Percentiles rank a stretch among this genome's conserved stretches.
Evolutionary conservation across 2,113 vertebrate species (phyloP).

Genomic region (Istiophorus platypterus): DNA sequence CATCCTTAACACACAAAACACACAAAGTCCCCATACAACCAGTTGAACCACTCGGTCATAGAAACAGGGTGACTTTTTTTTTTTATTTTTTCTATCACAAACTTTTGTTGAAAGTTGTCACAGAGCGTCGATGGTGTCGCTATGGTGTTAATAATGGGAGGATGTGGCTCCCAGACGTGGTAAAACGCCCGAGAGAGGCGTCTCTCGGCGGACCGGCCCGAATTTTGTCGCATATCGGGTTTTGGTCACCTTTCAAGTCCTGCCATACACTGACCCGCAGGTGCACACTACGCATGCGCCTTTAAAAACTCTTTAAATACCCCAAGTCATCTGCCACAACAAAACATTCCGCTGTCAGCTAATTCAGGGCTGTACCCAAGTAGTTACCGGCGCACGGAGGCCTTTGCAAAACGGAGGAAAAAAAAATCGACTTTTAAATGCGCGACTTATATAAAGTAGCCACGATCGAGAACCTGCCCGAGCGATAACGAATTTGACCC

Average conservation of each 20-base stretch:
- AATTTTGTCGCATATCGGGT: constrained; percentile 78
- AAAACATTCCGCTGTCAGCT: constrained; percentile 82
- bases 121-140: not conserved
- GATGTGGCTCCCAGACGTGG: too few relatives aligned
- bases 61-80: constrained; percentile 9
- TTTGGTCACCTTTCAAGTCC: constrained; percentile 75
- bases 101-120: constrained; percentile 12
- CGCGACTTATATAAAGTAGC: constrained; percentile 53
- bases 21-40: constrained; percentile 7
- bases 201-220: constrained; percentile 5
- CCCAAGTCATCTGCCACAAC: constrained; percentile 85
- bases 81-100: too few relatives aligned
- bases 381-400: constrained; percentile 43
- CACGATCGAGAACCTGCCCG: constrained; percentile 31
- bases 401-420: constrained; percentile 33
- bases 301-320: constrained; percentile 82
- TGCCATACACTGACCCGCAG: constrained; percentile 75
- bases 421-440: constrained; percentile 61
- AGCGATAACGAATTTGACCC: constrained; percentile 68
- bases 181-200: not conserved
- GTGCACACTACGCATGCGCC: constrained; percentile 79
- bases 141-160: not conserved
- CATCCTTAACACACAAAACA: constrained; percentile 6
- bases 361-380: constrained; percentile 54
- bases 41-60: constrained; percentile 34